A percentile compares a stretch with the other conserved stretches of the same genome.
Conservation (phyloP, 2,113 vertebrate genomes). For the Sardina pilchardus region DNA sequence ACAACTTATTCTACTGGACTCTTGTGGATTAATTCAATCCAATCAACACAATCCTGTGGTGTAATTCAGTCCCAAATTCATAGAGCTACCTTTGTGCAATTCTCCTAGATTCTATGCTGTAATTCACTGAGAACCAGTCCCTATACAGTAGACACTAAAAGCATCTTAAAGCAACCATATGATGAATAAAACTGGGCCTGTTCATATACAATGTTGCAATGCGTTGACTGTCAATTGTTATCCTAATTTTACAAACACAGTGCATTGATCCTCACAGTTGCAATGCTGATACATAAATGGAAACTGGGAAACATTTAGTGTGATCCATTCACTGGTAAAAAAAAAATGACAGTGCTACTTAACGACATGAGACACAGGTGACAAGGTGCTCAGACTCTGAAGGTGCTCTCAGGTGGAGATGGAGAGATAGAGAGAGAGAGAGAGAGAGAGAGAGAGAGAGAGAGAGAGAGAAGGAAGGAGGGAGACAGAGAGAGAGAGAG, state of each 20-base stretch:
- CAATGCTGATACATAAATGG: background rate
- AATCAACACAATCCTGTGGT: background rate
- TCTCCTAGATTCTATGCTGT: background rate
- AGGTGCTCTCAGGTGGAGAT: background rate
- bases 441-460: slow-evolving; percentile 52
- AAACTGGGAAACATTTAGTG: background rate
- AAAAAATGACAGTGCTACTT: background rate
- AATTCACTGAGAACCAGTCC: background rate
- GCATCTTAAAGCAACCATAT: background rate
- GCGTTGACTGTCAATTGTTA: background rate
- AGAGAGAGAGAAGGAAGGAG: slow-evolving; percentile 22
- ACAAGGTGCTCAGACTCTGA: background rate
- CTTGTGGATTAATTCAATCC: too few relatives aligned
- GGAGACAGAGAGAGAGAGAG: slow-evolving; percentile 18
- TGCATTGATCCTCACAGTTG: background rate
- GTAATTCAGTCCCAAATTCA: background rate
- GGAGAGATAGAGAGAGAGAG: slow-evolving; percentile 53
- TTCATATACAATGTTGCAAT: background rate
- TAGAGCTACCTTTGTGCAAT: background rate
- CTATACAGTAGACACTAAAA: background rate
- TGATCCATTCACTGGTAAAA: background rate
- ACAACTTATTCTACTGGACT: background rate
- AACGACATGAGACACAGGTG: background rate
- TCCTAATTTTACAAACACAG: background rate
- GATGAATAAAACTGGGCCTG: too few relatives aligned